These are phyloP conservation scores for Synanthedon andrenaeformis DNA, from an alignment of 2,888 invertebrate genomes.

Conservation along the genomic window DNA sequence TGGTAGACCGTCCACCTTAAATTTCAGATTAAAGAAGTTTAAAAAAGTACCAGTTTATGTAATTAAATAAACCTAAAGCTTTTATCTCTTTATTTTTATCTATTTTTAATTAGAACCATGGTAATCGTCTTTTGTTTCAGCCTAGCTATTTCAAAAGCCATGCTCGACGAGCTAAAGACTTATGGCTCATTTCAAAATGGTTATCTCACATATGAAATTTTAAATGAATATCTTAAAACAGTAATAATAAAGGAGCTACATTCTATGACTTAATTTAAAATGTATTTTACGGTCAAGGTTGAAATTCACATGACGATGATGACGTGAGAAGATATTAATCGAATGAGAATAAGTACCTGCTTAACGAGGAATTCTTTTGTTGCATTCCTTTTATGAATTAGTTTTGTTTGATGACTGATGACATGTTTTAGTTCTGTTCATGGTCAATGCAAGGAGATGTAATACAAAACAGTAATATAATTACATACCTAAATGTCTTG, in stretches of 20 bases:
- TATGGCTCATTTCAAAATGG: constrained; percentile 12
- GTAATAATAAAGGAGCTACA: no score
- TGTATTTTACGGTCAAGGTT: constrained; percentile 52
- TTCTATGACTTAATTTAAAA: no score
- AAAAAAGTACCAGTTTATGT: no score
- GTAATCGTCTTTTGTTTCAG: no score
- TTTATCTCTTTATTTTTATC: no score
- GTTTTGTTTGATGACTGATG: constrained; percentile 14
- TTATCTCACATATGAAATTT: constrained; percentile 7
- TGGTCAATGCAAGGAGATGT: constrained; percentile 5
- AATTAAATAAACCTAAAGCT: no score
- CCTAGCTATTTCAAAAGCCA: no score
- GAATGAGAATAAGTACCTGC: constrained; percentile 19
- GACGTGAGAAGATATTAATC: constrained; percentile 30
- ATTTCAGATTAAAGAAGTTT: no score
- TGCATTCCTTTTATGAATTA: constrained; percentile 7
- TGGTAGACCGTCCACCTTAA: no score
- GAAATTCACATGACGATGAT: constrained; percentile 12
- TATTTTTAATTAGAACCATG: no score
- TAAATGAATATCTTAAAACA: background rate
- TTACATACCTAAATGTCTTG: no score
- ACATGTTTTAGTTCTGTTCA: constrained; percentile 1
- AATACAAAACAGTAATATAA: constrained; percentile 11
- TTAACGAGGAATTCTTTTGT: constrained; percentile 22
- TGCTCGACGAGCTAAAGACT: no score